Evolutionary conservation across 2,113 vertebrate genomes (phyloP).

Genomic region (Phasianus colchicus): DNA sequence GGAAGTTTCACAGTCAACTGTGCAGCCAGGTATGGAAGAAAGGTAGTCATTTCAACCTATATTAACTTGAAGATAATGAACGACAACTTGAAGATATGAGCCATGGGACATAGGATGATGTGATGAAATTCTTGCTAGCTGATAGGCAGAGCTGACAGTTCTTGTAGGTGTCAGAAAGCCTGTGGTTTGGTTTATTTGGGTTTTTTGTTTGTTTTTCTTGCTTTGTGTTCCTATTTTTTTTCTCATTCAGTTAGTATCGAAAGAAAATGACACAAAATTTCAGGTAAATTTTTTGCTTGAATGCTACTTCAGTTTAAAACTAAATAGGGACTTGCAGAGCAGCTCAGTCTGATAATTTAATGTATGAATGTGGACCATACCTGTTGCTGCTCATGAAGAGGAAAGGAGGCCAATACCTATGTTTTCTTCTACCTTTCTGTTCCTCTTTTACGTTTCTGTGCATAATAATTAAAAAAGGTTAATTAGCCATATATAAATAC

Average conservation of each 20-base stretch:
- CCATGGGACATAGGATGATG: background rate
- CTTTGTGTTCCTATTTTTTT: background rate
- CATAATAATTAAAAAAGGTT: background rate
- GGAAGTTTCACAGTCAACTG: background rate
- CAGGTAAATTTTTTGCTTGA: background rate
- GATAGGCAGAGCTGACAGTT: background rate
- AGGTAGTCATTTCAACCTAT: background rate
- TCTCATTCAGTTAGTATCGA: background rate
- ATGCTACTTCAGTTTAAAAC: background rate
- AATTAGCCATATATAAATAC: background rate
- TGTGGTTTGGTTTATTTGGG: background rate
- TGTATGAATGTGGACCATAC: background rate
- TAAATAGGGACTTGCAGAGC: background rate
- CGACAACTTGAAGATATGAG: background rate
- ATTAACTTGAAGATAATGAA: background rate
- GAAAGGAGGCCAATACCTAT: background rate
- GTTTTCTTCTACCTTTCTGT: background rate
- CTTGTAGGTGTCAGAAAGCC: background rate
- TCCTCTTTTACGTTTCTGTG: background rate
- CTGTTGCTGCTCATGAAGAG: background rate
- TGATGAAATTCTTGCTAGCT: background rate
- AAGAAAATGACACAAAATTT: background rate
- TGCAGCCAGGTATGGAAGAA: background rate
- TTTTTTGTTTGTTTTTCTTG: background rate
- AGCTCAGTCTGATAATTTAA: background rate